A percentile compares a stretch with the other conserved stretches of the same genome.
Conservation (phyloP, 2,888 invertebrate genomes). For the Epirrhoe tristata region DNA sequence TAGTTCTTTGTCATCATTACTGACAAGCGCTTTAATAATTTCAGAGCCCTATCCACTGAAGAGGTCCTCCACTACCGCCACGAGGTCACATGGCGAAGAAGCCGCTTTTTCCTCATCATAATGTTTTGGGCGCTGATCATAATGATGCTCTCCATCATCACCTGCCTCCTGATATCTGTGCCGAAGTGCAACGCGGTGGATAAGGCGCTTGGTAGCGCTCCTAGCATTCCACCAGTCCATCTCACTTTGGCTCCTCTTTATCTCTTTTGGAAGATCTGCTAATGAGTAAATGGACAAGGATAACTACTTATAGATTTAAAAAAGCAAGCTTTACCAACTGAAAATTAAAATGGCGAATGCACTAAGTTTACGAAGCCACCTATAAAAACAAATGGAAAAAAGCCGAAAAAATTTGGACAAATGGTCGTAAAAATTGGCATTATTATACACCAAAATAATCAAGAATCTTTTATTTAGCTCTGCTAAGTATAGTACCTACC, state of each 20-base stretch:
- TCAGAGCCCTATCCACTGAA: conserved; percentile 75
- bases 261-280: conserved; percentile 43
- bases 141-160: conserved; percentile 74
- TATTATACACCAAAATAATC: no score
- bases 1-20: background rate
- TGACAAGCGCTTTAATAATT: conserved; percentile 35
- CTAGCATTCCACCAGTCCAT: conserved; percentile 62
- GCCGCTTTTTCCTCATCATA: conserved; percentile 71
- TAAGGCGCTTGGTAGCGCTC: conserved; percentile 37
- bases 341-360: no score
- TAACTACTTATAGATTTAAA: background rate
- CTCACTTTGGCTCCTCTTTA: conserved; percentile 60
- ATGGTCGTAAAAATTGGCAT: no score
- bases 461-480: no score
- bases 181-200: conserved; percentile 50
- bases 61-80: conserved; percentile 75
- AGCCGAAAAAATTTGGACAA: no score
- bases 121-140: conserved; percentile 81
- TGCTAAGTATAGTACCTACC: no score
- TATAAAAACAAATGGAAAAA: no score
- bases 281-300: background rate
- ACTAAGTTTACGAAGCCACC: no score
- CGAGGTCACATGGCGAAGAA: conserved; percentile 80
- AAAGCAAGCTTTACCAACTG: no score
- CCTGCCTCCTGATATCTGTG: conserved; percentile 62